Evolutionary conservation across 2,888 invertebrate genomes (phyloP).

Genomic region (Ochropleura plecta): DNA sequence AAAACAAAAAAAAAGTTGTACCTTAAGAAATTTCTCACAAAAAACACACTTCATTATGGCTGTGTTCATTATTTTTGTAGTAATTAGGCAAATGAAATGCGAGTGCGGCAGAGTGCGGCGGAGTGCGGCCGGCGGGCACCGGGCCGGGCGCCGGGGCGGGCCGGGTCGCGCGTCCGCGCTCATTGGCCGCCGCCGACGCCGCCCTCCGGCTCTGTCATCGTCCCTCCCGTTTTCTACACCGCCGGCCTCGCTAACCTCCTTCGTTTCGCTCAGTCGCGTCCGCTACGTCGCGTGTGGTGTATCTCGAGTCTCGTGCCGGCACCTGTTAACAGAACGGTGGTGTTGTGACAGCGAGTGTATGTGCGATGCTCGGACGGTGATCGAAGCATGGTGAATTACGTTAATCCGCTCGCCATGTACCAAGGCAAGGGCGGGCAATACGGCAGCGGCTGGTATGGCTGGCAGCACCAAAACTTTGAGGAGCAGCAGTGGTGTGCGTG

Average conservation of each 20-base stretch:
- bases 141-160: constrained; percentile 68
- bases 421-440: constrained; percentile 91
- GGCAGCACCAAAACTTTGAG: constrained; percentile 89
- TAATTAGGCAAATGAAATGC: constrained; percentile 88
- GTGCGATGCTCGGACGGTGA: constrained; percentile 89
- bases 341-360: constrained; percentile 87
- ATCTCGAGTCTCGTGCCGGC: constrained; percentile 70
- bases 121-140: constrained; percentile 72
- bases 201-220: constrained; percentile 69
- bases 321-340: constrained; percentile 72
- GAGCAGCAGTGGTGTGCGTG: constrained; percentile 91
- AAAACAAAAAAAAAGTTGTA: constrained; percentile 14
- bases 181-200: constrained; percentile 78
- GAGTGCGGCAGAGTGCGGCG: constrained; percentile 78
- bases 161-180: constrained; percentile 44
- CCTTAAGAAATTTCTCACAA: constrained; percentile 48
- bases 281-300: constrained; percentile 79
- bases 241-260: constrained; percentile 65
- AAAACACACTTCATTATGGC: constrained; percentile 77
- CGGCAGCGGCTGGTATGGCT: constrained; percentile 88
- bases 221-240: constrained; percentile 71
- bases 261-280: constrained; percentile 80
- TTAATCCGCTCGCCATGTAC: constrained; percentile 92
- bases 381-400: constrained; percentile 94
- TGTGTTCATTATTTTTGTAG: constrained; percentile 85